Conservation (phyloP, 2,888 invertebrate species). For the Noctua comes region DNA sequence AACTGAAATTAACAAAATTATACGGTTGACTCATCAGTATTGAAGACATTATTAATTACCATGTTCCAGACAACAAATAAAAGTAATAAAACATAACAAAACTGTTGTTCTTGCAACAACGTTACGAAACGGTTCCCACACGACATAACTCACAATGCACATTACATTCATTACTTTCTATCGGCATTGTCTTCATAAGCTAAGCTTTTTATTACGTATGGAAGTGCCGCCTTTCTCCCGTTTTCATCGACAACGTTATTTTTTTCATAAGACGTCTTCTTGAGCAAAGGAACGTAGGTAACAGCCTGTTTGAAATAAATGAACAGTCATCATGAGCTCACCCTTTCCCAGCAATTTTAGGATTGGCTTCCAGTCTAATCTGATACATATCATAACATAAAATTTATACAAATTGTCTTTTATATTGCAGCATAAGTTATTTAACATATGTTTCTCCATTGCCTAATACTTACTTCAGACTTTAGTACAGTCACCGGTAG, state of each 20-base stretch:
- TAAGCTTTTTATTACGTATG: slow-evolving; percentile 56
- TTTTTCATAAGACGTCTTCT: background rate
- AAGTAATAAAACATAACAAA: slow-evolving; percentile 63
- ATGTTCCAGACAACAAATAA: slow-evolving; percentile 42
- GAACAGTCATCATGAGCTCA: background rate
- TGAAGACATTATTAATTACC: slow-evolving; percentile 1
- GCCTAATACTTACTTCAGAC: background rate
- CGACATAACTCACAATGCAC: slow-evolving; percentile 70
- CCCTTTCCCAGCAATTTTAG: background rate
- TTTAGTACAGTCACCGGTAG: background rate
- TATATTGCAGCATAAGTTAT: too few species aligned
- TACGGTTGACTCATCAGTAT: background rate
- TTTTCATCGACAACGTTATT: slow-evolving; percentile 42
- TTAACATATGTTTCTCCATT: background rate
- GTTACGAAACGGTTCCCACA: slow-evolving; percentile 72
- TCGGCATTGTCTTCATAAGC: slow-evolving; percentile 58
- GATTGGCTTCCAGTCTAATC: background rate
- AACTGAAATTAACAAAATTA: background rate
- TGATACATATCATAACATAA: too few species aligned
- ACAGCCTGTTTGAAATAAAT: slow-evolving; percentile 1
- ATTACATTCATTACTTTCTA: slow-evolving; percentile 64
- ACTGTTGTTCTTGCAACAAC: slow-evolving; percentile 53
- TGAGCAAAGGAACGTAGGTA: too few species aligned
- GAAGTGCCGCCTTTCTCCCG: slow-evolving; percentile 56
- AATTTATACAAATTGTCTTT: too few species aligned